Conservation (phyloP, 2,888 invertebrate species). For the Callosobruchus maculatus region DNA sequence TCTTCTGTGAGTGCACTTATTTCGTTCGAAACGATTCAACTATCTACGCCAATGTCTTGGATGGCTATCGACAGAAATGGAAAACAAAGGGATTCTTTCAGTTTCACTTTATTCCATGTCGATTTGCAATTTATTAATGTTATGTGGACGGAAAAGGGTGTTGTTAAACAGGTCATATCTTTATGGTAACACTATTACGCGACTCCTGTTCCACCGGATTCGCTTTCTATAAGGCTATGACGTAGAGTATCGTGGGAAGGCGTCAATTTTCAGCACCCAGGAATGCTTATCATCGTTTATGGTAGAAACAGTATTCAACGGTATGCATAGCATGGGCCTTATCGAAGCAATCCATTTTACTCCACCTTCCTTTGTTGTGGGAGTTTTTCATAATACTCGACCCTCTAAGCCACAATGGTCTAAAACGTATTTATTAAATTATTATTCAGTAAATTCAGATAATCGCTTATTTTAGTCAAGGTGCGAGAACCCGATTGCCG, state of each 20-base stretch:
- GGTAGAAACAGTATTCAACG: too few relatives aligned
- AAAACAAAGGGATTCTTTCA: neutral
- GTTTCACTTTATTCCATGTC: neutral
- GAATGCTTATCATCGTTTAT: neutral
- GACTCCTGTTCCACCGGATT: neutral
- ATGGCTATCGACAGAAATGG: neutral
- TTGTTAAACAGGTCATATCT: neutral
- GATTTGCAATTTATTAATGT: neutral
- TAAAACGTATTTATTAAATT: too few relatives aligned
- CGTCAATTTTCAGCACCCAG: neutral
- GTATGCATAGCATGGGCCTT: too few relatives aligned
- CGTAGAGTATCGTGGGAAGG: neutral
- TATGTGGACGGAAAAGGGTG: neutral
- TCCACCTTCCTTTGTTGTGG: too few relatives aligned
- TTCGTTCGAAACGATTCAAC: too few relatives aligned
- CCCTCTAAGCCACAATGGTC: too few relatives aligned
- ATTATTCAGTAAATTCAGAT: too few relatives aligned
- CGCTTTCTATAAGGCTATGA: neutral
- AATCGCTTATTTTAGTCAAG: too few relatives aligned
- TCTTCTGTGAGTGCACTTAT: too few relatives aligned
- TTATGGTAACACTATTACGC: neutral
- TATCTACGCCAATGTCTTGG: neutral
- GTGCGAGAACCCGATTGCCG: too few relatives aligned
- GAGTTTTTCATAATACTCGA: too few relatives aligned
- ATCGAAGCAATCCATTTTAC: too few relatives aligned